These are phyloP conservation scores for Coilia nasus DNA, from an alignment of 2,797 vertebrate genomes.

Conservation along the genomic window DNA sequence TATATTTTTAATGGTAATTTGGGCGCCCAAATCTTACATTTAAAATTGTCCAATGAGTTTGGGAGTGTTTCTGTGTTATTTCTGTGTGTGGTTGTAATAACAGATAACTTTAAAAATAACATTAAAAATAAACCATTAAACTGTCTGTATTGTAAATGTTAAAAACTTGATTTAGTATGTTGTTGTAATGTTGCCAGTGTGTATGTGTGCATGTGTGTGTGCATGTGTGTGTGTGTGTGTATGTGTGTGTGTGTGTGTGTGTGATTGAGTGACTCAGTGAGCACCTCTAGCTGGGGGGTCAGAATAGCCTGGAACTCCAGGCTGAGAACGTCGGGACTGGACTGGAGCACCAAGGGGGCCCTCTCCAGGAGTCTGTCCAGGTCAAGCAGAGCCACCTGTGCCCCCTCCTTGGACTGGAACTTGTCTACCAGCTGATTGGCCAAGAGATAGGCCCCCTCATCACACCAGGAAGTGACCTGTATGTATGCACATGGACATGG, in stretches of 20 bases:
- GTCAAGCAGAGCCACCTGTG: constrained; percentile 85
- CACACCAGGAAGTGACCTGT: constrained; percentile 88
- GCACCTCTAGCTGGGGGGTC: constrained; percentile 87
- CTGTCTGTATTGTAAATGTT: background rate
- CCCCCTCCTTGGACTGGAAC: constrained; percentile 90
- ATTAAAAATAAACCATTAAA: too few species aligned
- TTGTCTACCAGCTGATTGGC: constrained; percentile 90
- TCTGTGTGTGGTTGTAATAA: too few species aligned
- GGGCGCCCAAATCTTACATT: too few species aligned
- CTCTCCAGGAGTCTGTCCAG: constrained; percentile 85
- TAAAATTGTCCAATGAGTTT: too few species aligned
- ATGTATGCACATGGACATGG: constrained; percentile 33
- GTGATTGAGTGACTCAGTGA: background rate
- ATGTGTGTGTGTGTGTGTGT: background rate
- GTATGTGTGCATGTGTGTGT: background rate
- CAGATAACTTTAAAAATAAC: too few species aligned
- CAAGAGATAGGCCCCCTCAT: constrained; percentile 90
- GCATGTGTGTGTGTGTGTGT: background rate
- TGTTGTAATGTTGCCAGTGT: background rate
- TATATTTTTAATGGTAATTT: background rate
- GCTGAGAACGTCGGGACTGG: constrained; percentile 76
- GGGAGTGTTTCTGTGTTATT: too few species aligned
- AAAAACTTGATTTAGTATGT: background rate
- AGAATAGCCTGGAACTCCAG: constrained; percentile 85
- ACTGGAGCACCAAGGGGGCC: constrained; percentile 76